Evolutionary conservation across 1,140 invertebrate genomes (phyloP), one percentile per base, ranked within the genome.

Genomic region (Microplitis demolitor): DNA sequence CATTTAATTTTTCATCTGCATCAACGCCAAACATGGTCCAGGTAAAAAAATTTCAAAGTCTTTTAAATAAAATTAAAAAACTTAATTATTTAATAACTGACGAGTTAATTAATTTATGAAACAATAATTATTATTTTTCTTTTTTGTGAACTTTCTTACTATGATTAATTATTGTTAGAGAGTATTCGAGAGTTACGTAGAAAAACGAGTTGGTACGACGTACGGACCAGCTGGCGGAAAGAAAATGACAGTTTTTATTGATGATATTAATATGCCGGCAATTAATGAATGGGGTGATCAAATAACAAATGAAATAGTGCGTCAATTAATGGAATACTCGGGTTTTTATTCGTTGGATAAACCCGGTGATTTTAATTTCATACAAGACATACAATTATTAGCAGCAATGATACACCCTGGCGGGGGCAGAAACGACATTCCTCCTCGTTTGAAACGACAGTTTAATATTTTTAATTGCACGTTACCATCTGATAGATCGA

Each of bases 291-390:
- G 94, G 94, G 94, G 94, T 33, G 94, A 96, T 88, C 84, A 89
- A 81, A 88, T 96, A 2, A 98, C 96, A n/a, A 98, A 98, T 88
- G 97, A 99, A 88, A 97, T 98, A 73, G 95, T 98, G 0, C 89
- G 97, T 31, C 97, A 98, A 85, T 92, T 95, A 0, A 97, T 99
- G 93, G 96, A 98, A 79, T 98, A 96, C 93, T 94, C 95, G 75
- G 97, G 97, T 33, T 98, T 98, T 86, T 99, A 98, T 81, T 98
- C 94, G 78, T 88, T 99, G 68, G 97, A 98, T 83, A 98, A 98
- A 88, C 97, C 97, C 0, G 97, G 97, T 33, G 97, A 98, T 81
- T 98, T 98, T 80, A 96, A 92, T 0, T 93, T 92, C 8, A 93
- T 99, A 74, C 90, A 95, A 4, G 97, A 98, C 85, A 92, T 98